Base-by-base conservation (phyloP, 35 echinoderm and acorn worm genomes). In the Chiridota heheva region DNA sequence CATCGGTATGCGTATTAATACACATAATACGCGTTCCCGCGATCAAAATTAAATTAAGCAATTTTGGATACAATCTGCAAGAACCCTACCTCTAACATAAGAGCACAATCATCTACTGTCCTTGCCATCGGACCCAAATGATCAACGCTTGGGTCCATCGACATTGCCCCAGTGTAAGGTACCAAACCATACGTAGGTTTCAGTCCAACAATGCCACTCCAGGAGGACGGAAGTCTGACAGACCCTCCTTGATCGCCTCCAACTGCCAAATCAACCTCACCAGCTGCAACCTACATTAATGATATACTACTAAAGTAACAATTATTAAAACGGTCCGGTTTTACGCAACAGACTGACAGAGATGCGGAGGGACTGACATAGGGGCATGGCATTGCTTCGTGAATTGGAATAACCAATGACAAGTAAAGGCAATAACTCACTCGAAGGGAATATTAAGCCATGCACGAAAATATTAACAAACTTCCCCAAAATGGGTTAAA, bases 241-340 rank as follows among this genome's bases (percentile, higher is more conserved):
- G 87, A 90, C 15, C 87, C 87, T 0, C 87, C 87, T 77, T 90
- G 87, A 20, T 89, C 86, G 36, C 86, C 67, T 1, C 86, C 86
- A 42, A 89, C 60, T 2, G 87, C 87, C 79, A 90, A 67, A 49
- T 90, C 79, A 31, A 84, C 87, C 20, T 56, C 79, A 34, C 78
- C 79, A 43, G 47, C 44, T 7, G 58, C 34, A 1, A 82, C 78
- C 80, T 90, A 37, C 31, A 26, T 24, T 3, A n/a, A n/a, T n/a
- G n/a, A n/a, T n/a, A n/a, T n/a, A n/a, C 1, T 17, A 67, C 61
- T n/a, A 1, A 42, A 1, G n/a, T n/a, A n/a, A n/a, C 27, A 64
- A 29, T 28, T 29, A 13, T 7, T 29, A 12, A 64, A 64, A 13
- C 60, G 15, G 8, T 28, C 12, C 8, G 28, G 12, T 13, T 64